Conservation (phyloP, 2,888 invertebrate species). For the Netelia virgata region DNA sequence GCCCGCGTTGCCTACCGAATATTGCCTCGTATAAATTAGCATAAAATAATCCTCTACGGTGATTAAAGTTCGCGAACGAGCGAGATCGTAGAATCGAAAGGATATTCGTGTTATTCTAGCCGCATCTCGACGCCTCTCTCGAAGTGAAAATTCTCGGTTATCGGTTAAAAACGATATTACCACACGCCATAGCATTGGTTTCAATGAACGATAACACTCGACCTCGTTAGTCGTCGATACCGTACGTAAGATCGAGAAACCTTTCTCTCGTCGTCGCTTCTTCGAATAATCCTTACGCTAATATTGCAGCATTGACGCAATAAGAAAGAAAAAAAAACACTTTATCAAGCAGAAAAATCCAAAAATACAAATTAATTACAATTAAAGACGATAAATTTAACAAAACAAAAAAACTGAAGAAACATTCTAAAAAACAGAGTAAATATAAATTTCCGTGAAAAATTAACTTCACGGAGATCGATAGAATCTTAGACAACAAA, state of each 20-base stretch:
- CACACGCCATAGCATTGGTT: not conserved
- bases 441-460: too few relatives aligned
- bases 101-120: not conserved
- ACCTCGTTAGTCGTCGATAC: conserved; percentile 31
- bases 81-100: not conserved
- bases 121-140: not conserved
- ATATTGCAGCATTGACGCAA: conserved; percentile 32
- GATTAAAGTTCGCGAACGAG: not conserved
- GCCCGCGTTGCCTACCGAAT: conserved; percentile 3
- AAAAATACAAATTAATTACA: too few relatives aligned
- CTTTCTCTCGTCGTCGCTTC: conserved; percentile 33
- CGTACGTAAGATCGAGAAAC: conserved; percentile 42
- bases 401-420: too few relatives aligned
- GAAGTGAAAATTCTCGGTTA: conserved; percentile 9
- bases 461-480: too few relatives aligned
- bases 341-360: not conserved
- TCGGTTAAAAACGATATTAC: not conserved
- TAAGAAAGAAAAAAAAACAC: conserved; percentile 18
- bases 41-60: conserved; percentile 21
- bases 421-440: too few relatives aligned
- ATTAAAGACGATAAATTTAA: too few relatives aligned
- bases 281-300: conserved; percentile 63
- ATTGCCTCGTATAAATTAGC: conserved; percentile 15
- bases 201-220: not conserved
- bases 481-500: too few relatives aligned